Conservation (phyloP, 2,113 vertebrate species). For the Lophura nycthemera region DNA sequence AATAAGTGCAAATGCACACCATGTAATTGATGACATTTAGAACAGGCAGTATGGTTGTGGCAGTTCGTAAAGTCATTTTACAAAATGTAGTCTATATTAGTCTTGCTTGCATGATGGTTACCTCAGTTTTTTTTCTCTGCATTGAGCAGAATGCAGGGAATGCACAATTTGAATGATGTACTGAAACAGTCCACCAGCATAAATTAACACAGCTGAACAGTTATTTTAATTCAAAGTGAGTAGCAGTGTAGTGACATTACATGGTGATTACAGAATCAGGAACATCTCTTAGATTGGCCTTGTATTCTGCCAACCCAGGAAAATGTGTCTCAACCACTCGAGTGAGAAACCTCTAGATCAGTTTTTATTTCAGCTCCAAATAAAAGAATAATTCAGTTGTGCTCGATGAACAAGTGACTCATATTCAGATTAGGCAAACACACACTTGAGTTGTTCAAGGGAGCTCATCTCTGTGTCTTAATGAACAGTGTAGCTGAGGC, state of each 20-base stretch:
- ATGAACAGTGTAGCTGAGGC: not conserved
- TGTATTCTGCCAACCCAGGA: not conserved
- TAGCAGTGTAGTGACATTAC: not conserved
- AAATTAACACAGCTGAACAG: constrained; percentile 18
- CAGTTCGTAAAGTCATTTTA: not conserved
- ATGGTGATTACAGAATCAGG: not conserved
- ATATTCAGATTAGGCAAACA: not conserved
- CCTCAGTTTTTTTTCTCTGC: not conserved
- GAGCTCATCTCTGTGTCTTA: not conserved
- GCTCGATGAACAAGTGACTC: not conserved
- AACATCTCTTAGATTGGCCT: not conserved
- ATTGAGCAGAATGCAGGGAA: not conserved
- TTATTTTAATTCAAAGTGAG: constrained; percentile 3
- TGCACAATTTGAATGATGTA: not conserved
- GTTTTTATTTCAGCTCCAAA: not conserved
- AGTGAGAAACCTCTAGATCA: constrained; percentile 4
- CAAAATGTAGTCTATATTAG: not conserved
- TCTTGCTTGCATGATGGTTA: not conserved
- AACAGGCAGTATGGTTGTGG: not conserved
- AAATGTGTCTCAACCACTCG: not conserved
- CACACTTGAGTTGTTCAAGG: not conserved
- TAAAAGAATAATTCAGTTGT: not conserved
- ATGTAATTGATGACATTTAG: not conserved
- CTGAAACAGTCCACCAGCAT: not conserved
- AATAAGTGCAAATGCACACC: not conserved